These are phyloP conservation scores for Mobula birostris DNA, from an alignment of 2,113 vertebrate genomes.

Conservation along the genomic window DNA sequence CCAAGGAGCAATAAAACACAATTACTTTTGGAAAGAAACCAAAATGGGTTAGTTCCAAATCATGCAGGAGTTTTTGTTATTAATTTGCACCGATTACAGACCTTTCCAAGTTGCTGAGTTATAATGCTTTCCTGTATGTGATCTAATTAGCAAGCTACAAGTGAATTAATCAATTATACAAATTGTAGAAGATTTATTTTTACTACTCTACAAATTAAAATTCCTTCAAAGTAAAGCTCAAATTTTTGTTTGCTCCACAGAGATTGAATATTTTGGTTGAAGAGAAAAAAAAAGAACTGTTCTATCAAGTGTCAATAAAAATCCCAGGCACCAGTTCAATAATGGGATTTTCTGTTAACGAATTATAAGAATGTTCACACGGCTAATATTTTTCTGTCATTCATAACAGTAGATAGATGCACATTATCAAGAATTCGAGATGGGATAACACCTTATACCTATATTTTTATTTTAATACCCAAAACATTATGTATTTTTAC, in stretches of 20 bases:
- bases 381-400: neutral
- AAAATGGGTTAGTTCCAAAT: slow-evolving; percentile 19
- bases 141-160: neutral
- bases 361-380: neutral
- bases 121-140: neutral
- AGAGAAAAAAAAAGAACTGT: neutral
- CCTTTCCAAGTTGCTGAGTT: neutral
- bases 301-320: neutral
- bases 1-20: slow-evolving; percentile 19
- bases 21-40: slow-evolving; percentile 32
- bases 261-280: neutral
- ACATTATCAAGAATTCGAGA: neutral
- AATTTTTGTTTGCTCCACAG: neutral
- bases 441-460: neutral
- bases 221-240: neutral
- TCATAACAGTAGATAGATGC: neutral
- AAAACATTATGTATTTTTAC: neutral
- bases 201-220: neutral
- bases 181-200: slow-evolving; percentile 3
- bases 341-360: neutral
- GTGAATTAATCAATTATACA: slow-evolving; percentile 21
- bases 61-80: neutral
- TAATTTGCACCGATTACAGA: neutral
- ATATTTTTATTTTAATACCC: slow-evolving; percentile 8
- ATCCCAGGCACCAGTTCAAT: neutral